Conservation (phyloP, 2,113 vertebrate species). For the Melospiza georgiana region DNA sequence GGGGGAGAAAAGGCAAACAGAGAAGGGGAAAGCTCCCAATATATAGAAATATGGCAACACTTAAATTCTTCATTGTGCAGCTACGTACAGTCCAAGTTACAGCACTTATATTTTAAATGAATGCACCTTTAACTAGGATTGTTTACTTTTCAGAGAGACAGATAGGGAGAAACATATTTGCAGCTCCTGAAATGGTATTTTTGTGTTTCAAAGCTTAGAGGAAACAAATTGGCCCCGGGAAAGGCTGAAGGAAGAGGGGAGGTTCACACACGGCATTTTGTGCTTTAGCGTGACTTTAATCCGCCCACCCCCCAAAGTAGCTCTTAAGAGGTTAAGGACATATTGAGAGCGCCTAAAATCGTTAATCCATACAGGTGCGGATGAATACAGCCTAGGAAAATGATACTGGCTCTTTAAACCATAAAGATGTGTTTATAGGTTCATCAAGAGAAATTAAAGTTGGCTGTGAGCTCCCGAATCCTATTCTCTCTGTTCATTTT, state of each 20-base stretch:
- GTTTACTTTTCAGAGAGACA: slow-evolving; percentile 11
- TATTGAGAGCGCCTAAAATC: slow-evolving; percentile 54
- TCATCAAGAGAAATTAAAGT: slow-evolving; percentile 98
- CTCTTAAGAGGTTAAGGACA: slow-evolving; percentile 64
- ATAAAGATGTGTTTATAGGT: slow-evolving; percentile 66
- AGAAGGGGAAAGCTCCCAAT: background rate
- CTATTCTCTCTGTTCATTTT: slow-evolving; percentile 99
- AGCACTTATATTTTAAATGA: background rate
- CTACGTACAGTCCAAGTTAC: background rate
- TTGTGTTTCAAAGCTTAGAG: background rate
- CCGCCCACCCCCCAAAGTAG: slow-evolving; percentile 25
- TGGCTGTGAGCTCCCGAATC: slow-evolving; percentile 96
- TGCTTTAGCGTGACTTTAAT: slow-evolving; percentile 66
- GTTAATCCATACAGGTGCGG: slow-evolving; percentile 75
- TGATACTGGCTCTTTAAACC: slow-evolving; percentile 69
- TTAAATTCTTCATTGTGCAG: slow-evolving; percentile 2
- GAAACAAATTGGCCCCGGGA: background rate
- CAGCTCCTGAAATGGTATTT: slow-evolving; percentile 27
- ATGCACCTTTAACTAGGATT: background rate
- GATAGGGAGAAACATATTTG: background rate
- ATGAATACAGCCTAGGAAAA: slow-evolving; percentile 70
- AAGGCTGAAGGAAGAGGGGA: background rate
- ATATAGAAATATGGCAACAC: background rate
- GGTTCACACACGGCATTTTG: slow-evolving; percentile 29
- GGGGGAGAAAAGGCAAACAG: background rate